Conservation (phyloP, 2,113 vertebrate species). For the Muntiacus reevesi region DNA sequence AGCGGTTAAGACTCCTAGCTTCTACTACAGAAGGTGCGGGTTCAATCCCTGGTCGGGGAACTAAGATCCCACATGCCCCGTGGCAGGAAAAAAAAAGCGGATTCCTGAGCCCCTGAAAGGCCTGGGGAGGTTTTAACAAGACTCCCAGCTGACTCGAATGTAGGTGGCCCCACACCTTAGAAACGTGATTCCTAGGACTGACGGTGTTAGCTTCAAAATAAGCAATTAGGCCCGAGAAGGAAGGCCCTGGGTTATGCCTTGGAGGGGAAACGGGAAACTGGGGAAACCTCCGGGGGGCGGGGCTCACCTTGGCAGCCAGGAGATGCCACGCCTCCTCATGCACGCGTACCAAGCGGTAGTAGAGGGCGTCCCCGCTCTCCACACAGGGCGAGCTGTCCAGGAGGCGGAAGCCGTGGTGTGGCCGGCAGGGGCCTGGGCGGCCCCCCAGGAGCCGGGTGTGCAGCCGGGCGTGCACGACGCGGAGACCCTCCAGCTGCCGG, state of each 20-base stretch:
- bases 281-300: not conserved
- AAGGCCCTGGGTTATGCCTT: not conserved
- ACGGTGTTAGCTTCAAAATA: not conserved
- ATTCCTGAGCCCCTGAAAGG: not conserved
- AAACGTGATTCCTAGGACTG: not conserved
- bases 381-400: constrained; percentile 59
- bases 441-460: constrained; percentile 55
- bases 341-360: constrained; percentile 77
- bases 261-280: not conserved
- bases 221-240: too few species aligned
- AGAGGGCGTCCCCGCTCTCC: constrained; percentile 75
- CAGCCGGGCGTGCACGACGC: constrained; percentile 26
- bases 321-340: constrained; percentile 61
- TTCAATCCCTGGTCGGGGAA: not conserved
- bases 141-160: too few species aligned
- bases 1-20: not conserved
- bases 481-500: constrained; percentile 76
- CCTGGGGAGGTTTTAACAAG: not conserved
- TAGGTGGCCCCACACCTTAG: not conserved
- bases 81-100: not conserved
- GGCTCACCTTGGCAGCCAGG: constrained; percentile 83
- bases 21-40: not conserved
- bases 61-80: not conserved
- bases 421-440: constrained; percentile 51
- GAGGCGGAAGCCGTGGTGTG: not conserved